Evolutionary conservation across 2,888 invertebrate genomes (phyloP).

Genomic region (Smittia sp.): DNA sequence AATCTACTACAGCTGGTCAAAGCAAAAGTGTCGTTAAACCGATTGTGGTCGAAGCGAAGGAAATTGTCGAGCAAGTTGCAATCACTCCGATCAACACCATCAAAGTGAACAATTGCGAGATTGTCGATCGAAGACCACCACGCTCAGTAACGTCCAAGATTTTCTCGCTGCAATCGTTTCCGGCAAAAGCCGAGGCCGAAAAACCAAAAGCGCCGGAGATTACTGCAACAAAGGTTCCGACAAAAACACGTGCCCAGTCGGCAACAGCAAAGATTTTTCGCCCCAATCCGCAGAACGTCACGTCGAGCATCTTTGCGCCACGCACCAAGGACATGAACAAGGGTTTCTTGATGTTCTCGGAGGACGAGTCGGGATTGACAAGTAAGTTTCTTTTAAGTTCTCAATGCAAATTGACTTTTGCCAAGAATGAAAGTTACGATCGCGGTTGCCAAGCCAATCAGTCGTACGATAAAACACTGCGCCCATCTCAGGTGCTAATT

Average conservation of each 20-base stretch:
- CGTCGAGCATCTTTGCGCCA: constrained; percentile 74
- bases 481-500: background rate
- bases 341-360: constrained; percentile 84
- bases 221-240: constrained; percentile 21
- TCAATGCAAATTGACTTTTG: constrained; percentile 4
- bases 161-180: constrained; percentile 45
- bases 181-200: constrained; percentile 45
- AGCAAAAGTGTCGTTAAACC: constrained; percentile 7
- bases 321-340: constrained; percentile 91
- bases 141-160: constrained; percentile 47
- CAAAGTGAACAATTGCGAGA: constrained; percentile 39
- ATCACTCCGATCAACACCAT: constrained; percentile 31
- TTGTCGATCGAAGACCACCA: constrained; percentile 46
- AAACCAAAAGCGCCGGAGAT: background rate
- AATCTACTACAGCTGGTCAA: background rate
- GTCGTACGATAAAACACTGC: background rate
- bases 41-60: background rate
- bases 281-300: constrained; percentile 64
- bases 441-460: background rate
- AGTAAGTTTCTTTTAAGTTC: constrained; percentile 62
- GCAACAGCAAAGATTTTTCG: constrained; percentile 45
- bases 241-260: constrained; percentile 42
- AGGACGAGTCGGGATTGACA: constrained; percentile 78
- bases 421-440: background rate
- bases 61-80: background rate